Base-by-base conservation (phyloP, 2,113 vertebrate species). In the Sapayoa aenigma region DNA sequence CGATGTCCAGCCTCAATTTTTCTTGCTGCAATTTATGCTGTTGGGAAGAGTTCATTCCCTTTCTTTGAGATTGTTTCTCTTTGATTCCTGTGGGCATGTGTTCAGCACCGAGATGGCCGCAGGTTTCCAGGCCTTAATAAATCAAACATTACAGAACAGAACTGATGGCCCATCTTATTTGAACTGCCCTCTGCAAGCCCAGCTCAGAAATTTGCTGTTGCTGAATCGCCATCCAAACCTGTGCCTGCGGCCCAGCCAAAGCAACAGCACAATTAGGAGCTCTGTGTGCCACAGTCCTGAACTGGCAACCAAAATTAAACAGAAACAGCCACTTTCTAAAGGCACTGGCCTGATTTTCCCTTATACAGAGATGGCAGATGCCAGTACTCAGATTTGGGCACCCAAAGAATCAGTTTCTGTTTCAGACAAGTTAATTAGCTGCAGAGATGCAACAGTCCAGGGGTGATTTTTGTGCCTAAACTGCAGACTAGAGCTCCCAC, bases 1-100 rank as follows among this genome's bases (percentile, higher is more conserved):
- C 23, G 5, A 81, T 94, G 95, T 96, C 94, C 94, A 80, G 94
- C 76, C 89, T 84, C 94, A 37, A 81, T 94, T 93, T 81, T 96
- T 95, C 95, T 96, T 88, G 67, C 88, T 83, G 68, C 83, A 80
- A 77, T 95, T 96, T 66, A 35, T 63, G 85, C 91, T 35, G 53
- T 77, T 67, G 66, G 74, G 91, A 31, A n/a, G 89, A 87, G 87
- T 90, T 91, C 85, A 80, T 82, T 96, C 23, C 82, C 77, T 44
- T 52, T 49, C 89, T 75, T 31, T 33, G 89, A 73, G 90, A 84
- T 33, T 75, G 90, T 86, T 96, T 94, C 94, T 88, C 87, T 91
- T 81, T 79, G 79, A 96, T 66, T 96, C 90, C 95, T 90, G 81
- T 12, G 91, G 96, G 94, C 69, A 84, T 11, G 66, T 72, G 91